phyloP scores from a whole-genome alignment of 2,113 vertebrate genomes.

The Prochilodus magdalenae region DNA sequence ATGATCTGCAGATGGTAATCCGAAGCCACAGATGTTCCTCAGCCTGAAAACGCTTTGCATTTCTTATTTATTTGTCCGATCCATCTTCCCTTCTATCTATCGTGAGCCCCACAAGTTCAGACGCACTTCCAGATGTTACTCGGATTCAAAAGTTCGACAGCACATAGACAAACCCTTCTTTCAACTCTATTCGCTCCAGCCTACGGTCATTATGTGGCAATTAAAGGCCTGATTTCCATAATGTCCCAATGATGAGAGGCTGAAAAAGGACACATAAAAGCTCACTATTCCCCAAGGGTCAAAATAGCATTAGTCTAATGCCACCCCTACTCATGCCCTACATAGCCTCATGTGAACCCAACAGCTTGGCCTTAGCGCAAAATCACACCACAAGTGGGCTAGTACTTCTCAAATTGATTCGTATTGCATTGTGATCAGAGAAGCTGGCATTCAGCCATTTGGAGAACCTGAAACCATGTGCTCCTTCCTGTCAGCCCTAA shows the following conservation, averaged over 20 bases:
- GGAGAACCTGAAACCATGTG: neutral
- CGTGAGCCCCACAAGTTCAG: constrained; percentile 30
- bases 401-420: constrained; percentile 36
- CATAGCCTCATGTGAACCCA: constrained; percentile 6
- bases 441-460: constrained; percentile 54
- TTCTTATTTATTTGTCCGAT: constrained; percentile 32
- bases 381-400: neutral
- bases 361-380: neutral
- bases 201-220: neutral
- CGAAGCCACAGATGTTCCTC: constrained; percentile 35
- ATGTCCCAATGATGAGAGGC: constrained; percentile 25
- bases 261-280: neutral
- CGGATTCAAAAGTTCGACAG: constrained; percentile 33
- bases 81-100: constrained; percentile 13
- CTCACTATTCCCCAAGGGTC: neutral
- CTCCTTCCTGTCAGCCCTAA: neutral
- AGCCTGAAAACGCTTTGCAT: constrained; percentile 30
- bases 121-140: constrained; percentile 51
- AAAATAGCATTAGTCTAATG: neutral
- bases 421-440: constrained; percentile 52
- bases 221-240: constrained; percentile 24
- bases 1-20: constrained; percentile 39
- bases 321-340: neutral
- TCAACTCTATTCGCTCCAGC: constrained; percentile 7
- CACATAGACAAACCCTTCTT: constrained; percentile 18